phyloP scores from a whole-genome alignment of 2,797 vertebrate genomes.

The Argya squamiceps region DNA sequence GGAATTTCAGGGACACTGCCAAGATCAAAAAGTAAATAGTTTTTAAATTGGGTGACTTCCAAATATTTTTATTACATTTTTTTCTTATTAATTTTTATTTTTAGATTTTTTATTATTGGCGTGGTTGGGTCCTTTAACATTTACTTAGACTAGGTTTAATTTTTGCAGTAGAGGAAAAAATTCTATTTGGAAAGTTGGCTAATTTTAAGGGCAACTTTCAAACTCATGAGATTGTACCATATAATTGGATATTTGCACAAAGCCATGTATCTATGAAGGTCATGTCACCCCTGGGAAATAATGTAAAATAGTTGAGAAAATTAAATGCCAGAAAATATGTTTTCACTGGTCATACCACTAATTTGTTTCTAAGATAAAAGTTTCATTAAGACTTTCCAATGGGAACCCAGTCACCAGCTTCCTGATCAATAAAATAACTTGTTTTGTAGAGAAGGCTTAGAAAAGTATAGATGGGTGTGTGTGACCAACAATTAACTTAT shows the following conservation, averaged over 20 bases:
- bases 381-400: slow-evolving; percentile 79
- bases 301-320: slow-evolving; percentile 89
- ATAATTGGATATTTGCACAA: slow-evolving; percentile 86
- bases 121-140: not conserved
- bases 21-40: not conserved
- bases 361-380: slow-evolving; percentile 82
- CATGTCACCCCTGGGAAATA: slow-evolving; percentile 84
- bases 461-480: slow-evolving; percentile 41
- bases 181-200: slow-evolving; percentile 75
- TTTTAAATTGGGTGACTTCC: not conserved
- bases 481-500: not conserved
- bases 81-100: not conserved
- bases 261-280: slow-evolving; percentile 81
- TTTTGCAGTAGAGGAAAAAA: not conserved
- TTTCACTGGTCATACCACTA: slow-evolving; percentile 83
- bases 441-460: slow-evolving; percentile 35
- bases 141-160: not conserved
- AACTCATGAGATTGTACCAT: slow-evolving; percentile 78
- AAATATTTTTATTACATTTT: not conserved
- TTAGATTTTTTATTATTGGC: not conserved
- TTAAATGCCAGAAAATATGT: slow-evolving; percentile 85
- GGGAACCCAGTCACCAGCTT: slow-evolving; percentile 55
- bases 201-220: slow-evolving; percentile 77
- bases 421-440: slow-evolving; percentile 75
- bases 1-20: not conserved